A percentile compares a stretch with the other conserved stretches of the same genome.
Conservation (phyloP, 2,888 invertebrate species). For the Ophion ventricosus region DNA sequence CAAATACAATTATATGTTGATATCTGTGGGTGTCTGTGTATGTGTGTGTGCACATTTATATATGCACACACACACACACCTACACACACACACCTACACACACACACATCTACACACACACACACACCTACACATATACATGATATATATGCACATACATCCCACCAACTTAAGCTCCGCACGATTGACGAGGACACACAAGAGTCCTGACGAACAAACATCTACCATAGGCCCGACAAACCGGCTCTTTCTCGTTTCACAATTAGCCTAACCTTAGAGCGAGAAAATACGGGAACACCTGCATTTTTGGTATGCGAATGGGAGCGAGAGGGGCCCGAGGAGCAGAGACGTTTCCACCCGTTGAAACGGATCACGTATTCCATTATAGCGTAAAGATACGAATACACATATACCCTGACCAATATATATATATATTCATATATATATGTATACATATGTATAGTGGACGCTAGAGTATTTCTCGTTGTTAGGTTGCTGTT, state of each 20-base stretch:
- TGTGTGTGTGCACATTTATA: slow-evolving; percentile 13
- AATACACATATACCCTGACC: slow-evolving; percentile 7
- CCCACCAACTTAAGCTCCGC: slow-evolving; percentile 23
- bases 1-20: slow-evolving; percentile 24
- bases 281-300: slow-evolving; percentile 56
- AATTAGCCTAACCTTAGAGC: slow-evolving; percentile 8
- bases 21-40: background rate
- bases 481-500: slow-evolving; percentile 61
- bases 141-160: slow-evolving; percentile 22
- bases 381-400: slow-evolving; percentile 72
- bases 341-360: slow-evolving; percentile 72
- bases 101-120: background rate
- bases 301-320: slow-evolving; percentile 42
- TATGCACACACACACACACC: too few relatives aligned
- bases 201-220: slow-evolving; percentile 8
- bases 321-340: slow-evolving; percentile 10
- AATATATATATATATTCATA: too few relatives aligned
- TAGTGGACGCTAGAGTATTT: slow-evolving; percentile 50
- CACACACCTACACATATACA: background rate
- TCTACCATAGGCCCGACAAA: background rate
- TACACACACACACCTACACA: too few relatives aligned
- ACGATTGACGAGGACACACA: slow-evolving; percentile 20
- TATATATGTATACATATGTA: slow-evolving; percentile 2
- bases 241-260: slow-evolving; percentile 1
- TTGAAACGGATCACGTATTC: slow-evolving; percentile 79